Conservation (phyloP, 2,797 vertebrate species). For the Tragopan temminckii region DNA sequence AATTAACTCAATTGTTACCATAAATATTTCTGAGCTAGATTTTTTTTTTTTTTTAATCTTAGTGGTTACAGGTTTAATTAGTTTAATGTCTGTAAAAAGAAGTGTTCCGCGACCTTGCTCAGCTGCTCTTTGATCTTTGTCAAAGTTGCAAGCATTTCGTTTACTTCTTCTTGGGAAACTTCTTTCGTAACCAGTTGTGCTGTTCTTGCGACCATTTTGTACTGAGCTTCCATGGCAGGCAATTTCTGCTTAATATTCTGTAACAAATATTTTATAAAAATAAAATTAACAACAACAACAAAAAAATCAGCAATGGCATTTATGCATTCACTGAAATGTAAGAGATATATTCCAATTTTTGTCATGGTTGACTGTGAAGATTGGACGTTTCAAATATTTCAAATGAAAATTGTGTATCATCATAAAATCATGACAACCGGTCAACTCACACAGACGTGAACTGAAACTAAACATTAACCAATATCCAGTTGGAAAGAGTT, state of each 20-base stretch:
- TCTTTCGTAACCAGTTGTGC: constrained; percentile 94
- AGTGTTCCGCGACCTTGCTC: constrained; percentile 85
- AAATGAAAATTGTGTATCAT: neutral
- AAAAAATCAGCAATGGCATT: neutral
- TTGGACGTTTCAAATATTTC: neutral
- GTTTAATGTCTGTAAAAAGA: neutral
- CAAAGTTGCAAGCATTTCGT: constrained; percentile 89
- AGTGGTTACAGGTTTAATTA: neutral
- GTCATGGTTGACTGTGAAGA: neutral
- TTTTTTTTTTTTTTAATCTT: neutral
- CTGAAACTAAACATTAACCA: neutral
- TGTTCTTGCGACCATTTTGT: constrained; percentile 89
- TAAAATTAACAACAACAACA: neutral
- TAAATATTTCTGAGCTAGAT: neutral
- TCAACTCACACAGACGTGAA: neutral
- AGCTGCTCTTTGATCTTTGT: constrained; percentile 92
- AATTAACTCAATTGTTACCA: neutral
- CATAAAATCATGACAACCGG: no score
- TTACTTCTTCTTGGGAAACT: constrained; percentile 89
- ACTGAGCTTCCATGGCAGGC: constrained; percentile 92
- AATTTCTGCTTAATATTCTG: constrained; percentile 94
- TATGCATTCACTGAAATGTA: neutral
- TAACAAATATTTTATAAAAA: neutral
- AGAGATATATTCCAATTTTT: neutral
- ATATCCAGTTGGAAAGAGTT: neutral